A percentile compares a stretch with the other conserved stretches of the same genome.
phyloP scores from a whole-genome alignment of 2,113 vertebrate species.

The Pristiophorus japonicus region DNA sequence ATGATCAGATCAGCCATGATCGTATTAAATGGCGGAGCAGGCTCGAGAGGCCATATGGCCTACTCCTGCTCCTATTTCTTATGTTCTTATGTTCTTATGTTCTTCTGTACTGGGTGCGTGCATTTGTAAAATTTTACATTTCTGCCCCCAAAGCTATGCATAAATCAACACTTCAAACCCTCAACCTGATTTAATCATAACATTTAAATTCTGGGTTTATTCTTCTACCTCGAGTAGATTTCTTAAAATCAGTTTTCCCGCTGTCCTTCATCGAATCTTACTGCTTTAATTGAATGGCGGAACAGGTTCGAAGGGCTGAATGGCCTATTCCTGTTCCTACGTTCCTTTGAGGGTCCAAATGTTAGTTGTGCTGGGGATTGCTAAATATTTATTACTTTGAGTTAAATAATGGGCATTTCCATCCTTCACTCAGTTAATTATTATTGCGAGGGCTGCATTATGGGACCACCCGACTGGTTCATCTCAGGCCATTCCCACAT shows the following conservation, averaged over 20 bases:
- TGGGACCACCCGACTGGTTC: not conserved
- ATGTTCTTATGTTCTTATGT: too few relatives aligned
- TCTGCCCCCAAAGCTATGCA: not conserved
- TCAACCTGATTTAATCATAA: not conserved
- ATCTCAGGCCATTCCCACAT: not conserved
- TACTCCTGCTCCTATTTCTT: too few relatives aligned
- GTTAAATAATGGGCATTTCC: too few relatives aligned
- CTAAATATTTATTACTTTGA: not conserved
- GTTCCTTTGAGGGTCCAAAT: not conserved
- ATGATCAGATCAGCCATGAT: too few relatives aligned
- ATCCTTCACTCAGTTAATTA: too few relatives aligned
- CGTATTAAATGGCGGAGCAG: too few relatives aligned
- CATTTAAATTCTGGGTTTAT: not conserved
- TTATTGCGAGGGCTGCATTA: too few relatives aligned
- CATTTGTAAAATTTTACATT: not conserved
- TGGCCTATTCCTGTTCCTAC: not conserved
- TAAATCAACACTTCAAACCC: not conserved
- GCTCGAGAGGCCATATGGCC: too few relatives aligned
- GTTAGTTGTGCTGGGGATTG: not conserved
- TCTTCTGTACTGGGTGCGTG: not conserved
- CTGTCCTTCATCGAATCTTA: too few relatives aligned
- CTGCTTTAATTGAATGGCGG: not conserved
- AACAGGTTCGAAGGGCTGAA: not conserved
- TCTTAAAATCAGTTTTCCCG: not conserved
- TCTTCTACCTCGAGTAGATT: not conserved